Conservation (phyloP, 2,113 vertebrate species). For the Etheostoma spectabile region DNA sequence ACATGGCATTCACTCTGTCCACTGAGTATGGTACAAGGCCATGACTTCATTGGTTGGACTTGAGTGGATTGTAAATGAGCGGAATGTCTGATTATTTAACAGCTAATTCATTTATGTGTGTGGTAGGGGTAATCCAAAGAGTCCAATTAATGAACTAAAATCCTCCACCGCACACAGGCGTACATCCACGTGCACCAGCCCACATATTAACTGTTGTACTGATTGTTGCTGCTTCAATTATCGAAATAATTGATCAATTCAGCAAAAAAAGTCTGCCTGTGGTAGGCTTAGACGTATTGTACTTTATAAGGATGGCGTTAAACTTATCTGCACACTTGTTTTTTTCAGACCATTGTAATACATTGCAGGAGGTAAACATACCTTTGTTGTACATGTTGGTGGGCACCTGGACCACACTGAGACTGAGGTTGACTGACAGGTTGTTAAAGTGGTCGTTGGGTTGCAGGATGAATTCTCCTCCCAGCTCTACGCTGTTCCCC, state of each 20-base stretch:
- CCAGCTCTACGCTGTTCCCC: conserved; percentile 93
- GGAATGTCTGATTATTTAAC: conserved; percentile 69
- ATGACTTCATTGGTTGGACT: conserved; percentile 60
- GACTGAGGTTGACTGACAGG: conserved; percentile 95
- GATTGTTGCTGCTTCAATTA: not conserved
- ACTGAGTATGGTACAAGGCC: conserved; percentile 49
- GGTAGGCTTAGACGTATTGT: not conserved
- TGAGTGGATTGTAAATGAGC: conserved; percentile 60
- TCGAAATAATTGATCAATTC: not conserved
- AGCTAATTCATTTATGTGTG: conserved; percentile 65
- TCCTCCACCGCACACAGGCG: conserved; percentile 30
- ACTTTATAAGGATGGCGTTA: not conserved
- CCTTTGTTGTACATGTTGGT: conserved; percentile 99
- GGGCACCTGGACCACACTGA: conserved; percentile 98
- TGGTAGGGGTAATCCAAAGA: conserved; percentile 55
- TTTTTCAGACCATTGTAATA: not conserved
- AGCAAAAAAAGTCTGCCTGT: not conserved
- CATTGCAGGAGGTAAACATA: conserved; percentile 25
- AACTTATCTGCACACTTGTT: not conserved
- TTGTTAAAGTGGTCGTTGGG: conserved; percentile 99
- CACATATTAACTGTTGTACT: not conserved
- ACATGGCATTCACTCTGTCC: conserved; percentile 70
- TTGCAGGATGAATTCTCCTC: conserved; percentile 95
- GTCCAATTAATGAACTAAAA: conserved; percentile 61
- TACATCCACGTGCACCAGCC: conserved; percentile 12